Evolutionary conservation across 2,113 vertebrate genomes (phyloP).

Genomic region (Pomatostomus ruficeps): DNA sequence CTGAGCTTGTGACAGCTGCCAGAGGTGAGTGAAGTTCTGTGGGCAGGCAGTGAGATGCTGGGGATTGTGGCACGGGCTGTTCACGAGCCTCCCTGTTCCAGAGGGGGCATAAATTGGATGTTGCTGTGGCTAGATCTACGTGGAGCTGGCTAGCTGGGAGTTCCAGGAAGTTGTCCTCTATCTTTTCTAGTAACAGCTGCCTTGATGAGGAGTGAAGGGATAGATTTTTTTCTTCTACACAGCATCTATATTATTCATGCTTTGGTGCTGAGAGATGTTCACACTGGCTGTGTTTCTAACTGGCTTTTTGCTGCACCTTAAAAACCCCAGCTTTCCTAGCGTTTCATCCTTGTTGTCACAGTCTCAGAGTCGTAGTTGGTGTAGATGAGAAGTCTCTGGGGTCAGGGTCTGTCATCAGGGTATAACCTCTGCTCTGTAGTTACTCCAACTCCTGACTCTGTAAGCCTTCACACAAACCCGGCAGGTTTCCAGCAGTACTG

Average conservation of each 20-base stretch:
- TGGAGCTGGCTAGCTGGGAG: not conserved
- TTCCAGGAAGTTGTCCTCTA: not conserved
- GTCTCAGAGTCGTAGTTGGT: accelerated
- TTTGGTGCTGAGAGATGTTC: not conserved
- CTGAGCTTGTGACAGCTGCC: not conserved
- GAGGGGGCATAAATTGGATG: not conserved
- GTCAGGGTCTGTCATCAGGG: not conserved
- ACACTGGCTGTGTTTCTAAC: not conserved
- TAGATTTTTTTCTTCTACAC: not conserved
- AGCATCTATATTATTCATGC: accelerated
- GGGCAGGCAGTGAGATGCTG: not conserved
- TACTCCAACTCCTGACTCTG: not conserved
- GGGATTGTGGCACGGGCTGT: not conserved
- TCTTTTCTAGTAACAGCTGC: not conserved
- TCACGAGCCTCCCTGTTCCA: not conserved
- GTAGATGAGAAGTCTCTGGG: not conserved
- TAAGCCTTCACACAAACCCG: not conserved
- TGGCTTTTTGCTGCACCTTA: not conserved
- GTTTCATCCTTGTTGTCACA: not conserved
- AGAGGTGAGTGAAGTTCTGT: not conserved
- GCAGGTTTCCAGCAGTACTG: not conserved
- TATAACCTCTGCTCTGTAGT: not conserved
- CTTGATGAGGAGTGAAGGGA: not conserved
- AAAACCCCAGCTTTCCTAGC: accelerated
- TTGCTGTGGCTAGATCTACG: not conserved